A percentile compares a stretch with the other conserved stretches of the same genome.
These are phyloP conservation scores for Sebastes goodei DNA, from an alignment of 2,797 vertebrate genomes.

Conservation along the genomic window DNA sequence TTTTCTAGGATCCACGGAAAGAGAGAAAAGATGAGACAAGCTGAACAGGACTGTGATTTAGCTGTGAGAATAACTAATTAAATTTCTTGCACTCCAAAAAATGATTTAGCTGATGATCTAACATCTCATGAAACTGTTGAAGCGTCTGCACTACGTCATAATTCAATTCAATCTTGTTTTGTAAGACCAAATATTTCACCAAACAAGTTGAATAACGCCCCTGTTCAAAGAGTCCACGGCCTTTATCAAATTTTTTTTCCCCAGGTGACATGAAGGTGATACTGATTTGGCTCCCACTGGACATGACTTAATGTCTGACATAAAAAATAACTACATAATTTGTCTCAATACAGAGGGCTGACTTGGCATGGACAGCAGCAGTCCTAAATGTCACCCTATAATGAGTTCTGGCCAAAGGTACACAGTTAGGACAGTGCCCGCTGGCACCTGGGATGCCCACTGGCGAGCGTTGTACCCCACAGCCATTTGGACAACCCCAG, in stretches of 20 bases:
- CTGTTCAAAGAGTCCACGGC: conserved; percentile 47
- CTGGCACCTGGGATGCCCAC: conserved; percentile 84
- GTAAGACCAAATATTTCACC: conserved; percentile 18
- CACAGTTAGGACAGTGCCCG: conserved; percentile 81
- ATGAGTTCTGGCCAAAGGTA: conserved; percentile 85
- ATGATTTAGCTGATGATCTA: neutral
- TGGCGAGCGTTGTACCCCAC: conserved; percentile 80
- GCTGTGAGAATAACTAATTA: neutral
- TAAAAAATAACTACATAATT: conserved; percentile 86
- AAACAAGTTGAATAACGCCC: conserved; percentile 28
- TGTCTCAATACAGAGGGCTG: conserved; percentile 85
- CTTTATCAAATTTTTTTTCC: conserved; percentile 44
- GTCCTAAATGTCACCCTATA: conserved; percentile 87
- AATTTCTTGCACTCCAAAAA: neutral
- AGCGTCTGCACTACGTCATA: neutral
- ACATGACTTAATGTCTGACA: conserved; percentile 82
- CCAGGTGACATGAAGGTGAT: conserved; percentile 81
- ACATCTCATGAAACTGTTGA: neutral
- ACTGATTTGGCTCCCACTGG: conserved; percentile 74
- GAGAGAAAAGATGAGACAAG: neutral
- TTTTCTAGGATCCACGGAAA: neutral
- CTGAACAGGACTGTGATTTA: neutral
- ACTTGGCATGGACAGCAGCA: conserved; percentile 84
- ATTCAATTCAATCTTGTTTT: conserved; percentile 15
- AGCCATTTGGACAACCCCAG: conserved; percentile 80